Base-by-base conservation (phyloP, 1,140 invertebrate species). In the Pseudomyrmex dendroicus region DNA sequence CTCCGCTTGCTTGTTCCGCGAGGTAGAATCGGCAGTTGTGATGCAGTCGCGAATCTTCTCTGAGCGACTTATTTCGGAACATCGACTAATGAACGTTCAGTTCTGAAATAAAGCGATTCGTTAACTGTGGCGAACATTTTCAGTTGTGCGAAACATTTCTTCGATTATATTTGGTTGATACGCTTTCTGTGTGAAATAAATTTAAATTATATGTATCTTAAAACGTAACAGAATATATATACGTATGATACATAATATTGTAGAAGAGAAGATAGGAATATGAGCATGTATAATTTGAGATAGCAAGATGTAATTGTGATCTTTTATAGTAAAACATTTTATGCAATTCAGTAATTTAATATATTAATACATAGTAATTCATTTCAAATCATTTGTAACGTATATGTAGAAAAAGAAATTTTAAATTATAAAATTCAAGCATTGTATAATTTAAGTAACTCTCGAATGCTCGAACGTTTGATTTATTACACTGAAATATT, bases 1-100 rank as follows among this genome's bases (percentile, higher is more conserved):
- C 70, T 82, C 17, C 44, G 64, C 62, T 44, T 63, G 66, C 70
- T 84, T 74, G 52, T 44, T 76, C 56, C 57, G 10, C 22, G 61
- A 61, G 56, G 66, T 20, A 48, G 64, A 44, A 48, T 48, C 76
- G 66, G 44, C 66, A 56, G 56, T 61, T 17, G 54, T 68, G 66
- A 80, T 68, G 63, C 52, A 46, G 62, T 67, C 63, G 56, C 74
- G 74, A 46, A 20, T 67, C 74, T 56, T 57, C 17, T 22, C 52
- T 7, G 15, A 17, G 76, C 66, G 66, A 52, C 12, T 44, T 35
- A 50, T 48, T 80, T 66, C 5, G 12, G 56, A 70, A 50, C 50
- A 25, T 59, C 64, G 54, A 48, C 44, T 48, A 56, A 70, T 44
- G 20, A 80, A 59, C 76, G 76, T 48, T 68, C 57, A 57, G 35